These are phyloP conservation scores for Apolygus lucorum DNA, from an alignment of 1,140 invertebrate genomes.

Conservation along the genomic window DNA sequence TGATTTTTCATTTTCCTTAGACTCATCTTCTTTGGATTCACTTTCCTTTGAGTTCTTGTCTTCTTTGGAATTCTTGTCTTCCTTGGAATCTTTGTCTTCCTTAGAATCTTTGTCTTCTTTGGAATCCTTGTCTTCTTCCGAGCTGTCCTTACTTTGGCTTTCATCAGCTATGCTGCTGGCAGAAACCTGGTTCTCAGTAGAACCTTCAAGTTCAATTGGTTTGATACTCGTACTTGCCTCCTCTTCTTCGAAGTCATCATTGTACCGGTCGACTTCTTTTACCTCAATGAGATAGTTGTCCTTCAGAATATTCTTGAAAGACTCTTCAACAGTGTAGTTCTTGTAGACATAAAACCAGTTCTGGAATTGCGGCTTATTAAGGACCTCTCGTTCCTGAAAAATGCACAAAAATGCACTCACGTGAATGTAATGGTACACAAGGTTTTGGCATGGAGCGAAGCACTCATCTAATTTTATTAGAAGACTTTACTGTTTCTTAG, in stretches of 20 bases:
- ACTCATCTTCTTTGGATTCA: not conserved
- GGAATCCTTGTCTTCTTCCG: constrained; percentile 33
- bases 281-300: constrained; percentile 52
- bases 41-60: not conserved
- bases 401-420: constrained; percentile 8
- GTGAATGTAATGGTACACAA: too few relatives aligned
- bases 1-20: too few relatives aligned
- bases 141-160: constrained; percentile 37
- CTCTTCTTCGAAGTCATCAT: not conserved
- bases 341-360: constrained; percentile 57
- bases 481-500: not conserved
- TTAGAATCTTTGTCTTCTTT: constrained; percentile 18
- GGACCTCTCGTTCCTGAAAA: constrained; percentile 34
- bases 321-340: constrained; percentile 49
- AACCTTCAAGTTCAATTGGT: constrained; percentile 25
- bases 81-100: not conserved
- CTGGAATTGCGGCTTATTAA: constrained; percentile 48
- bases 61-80: constrained; percentile 17
- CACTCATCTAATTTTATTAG: not conserved
- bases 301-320: constrained; percentile 47
- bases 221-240: constrained; percentile 32
- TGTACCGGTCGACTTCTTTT: constrained; percentile 28
- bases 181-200: too few relatives aligned
- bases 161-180: too few relatives aligned
- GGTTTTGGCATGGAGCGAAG: too few relatives aligned